Base-by-base conservation (phyloP, 2,797 vertebrate genomes). In the Melanotaenia pygmaea region DNA sequence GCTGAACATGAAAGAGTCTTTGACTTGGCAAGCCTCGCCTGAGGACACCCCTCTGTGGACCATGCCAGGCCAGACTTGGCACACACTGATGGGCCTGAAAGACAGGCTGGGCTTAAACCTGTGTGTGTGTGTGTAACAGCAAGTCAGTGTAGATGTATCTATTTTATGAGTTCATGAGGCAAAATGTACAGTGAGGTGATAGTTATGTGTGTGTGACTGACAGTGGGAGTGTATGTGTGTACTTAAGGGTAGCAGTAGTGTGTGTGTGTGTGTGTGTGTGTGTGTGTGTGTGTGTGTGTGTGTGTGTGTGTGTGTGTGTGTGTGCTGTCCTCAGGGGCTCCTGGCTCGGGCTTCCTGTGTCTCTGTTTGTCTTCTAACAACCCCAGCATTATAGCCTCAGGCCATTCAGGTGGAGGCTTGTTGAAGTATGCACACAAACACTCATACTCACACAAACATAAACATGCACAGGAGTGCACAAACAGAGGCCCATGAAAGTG, bases 21-120 rank as follows among this genome's bases (percentile, higher is more conserved):
- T 92, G 92, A 95, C 94, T 96, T 94, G 92, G 94, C 94, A 95
- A 95, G 91, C 92, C 89, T 87, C 76, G 94, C 93, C 92, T 90
- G 70, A 89, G 93, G 95, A 96, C 95, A 94, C 96, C 96, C 95
- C 94, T 95, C 94, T 94, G 95, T 95, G 95, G 92, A 92, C 88
- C 81, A 91, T 96, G 95, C 95, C 95, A 92, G 93, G 94, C 93
- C 93, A 87, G 86, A 94, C 94, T 96, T 96, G 95, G 95, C 88
- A 93, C 94, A 92, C 92, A 94, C 94, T 80, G 8, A 72, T 56
- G 85, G 87, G 92, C 95, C 94, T 86, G 92, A 91, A 86, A 93
- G 90, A 91, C 79, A 90, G 93, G 88, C 89, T 89, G 92, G 92
- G 92, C 94, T 91, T 93, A 88, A 90, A 92, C 79, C 63, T 82